phyloP scores from a whole-genome alignment of 2,113 vertebrate species.

The Mustela nigripes region DNA sequence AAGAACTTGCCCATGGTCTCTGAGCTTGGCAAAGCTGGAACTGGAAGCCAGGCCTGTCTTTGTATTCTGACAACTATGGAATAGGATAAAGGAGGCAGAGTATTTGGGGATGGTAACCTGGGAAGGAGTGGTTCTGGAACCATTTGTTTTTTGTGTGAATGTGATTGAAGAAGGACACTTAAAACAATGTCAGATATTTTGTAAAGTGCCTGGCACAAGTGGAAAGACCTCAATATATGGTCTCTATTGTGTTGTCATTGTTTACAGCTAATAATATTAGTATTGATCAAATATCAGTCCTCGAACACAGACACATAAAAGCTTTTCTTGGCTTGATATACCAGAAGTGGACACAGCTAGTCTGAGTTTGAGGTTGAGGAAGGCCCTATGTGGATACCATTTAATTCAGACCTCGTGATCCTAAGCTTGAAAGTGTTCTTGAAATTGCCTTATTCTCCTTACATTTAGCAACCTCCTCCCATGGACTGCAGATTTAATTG shows the following conservation, averaged over 20 bases:
- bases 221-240: not conserved
- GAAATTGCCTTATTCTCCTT: not conserved
- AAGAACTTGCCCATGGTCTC: not conserved
- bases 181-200: not conserved
- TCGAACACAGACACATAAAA: not conserved
- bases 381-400: not conserved
- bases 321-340: not conserved
- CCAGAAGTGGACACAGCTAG: not conserved
- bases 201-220: not conserved
- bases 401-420: not conserved
- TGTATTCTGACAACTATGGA: not conserved
- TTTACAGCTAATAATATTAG: not conserved
- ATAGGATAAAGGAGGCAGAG: not conserved
- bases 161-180: not conserved
- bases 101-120: not conserved
- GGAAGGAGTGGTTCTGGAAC: constrained; percentile 6
- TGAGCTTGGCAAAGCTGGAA: not conserved
- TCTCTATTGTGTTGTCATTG: not conserved
- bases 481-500: not conserved
- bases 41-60: not conserved
- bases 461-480: not conserved
- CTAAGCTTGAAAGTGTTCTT: not conserved
- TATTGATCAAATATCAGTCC: not conserved
- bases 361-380: not conserved
- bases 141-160: constrained; percentile 25